These are phyloP conservation scores for Eulithis prunata DNA, from an alignment of 2,888 invertebrate genomes.

Conservation along the genomic window DNA sequence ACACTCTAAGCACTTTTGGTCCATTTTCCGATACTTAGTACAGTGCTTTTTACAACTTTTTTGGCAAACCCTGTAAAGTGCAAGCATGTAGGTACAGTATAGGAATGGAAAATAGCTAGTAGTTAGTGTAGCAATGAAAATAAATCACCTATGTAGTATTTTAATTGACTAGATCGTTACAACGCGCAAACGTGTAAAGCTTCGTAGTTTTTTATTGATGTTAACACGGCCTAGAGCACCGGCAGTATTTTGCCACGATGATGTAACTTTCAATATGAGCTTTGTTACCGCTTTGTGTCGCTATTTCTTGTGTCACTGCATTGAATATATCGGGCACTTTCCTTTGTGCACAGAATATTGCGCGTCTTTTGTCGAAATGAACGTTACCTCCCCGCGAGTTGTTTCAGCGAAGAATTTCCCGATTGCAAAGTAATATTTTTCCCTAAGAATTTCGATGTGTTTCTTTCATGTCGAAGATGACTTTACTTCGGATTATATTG, in stretches of 20 bases:
- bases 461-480: slow-evolving; percentile 81
- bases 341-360: slow-evolving; percentile 84
- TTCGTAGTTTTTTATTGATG: slow-evolving; percentile 5
- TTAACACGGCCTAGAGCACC: slow-evolving; percentile 7
- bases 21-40: no score
- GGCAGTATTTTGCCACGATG: slow-evolving; percentile 47
- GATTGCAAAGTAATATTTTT: slow-evolving; percentile 84
- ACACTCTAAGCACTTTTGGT: no score
- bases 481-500: slow-evolving; percentile 79
- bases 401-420: slow-evolving; percentile 81
- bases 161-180: neutral
- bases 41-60: no score
- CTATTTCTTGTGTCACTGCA: slow-evolving; percentile 84
- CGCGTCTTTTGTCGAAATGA: slow-evolving; percentile 83
- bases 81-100: no score
- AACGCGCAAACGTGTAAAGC: neutral
- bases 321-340: slow-evolving; percentile 83
- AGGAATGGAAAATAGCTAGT: no score
- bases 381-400: slow-evolving; percentile 81
- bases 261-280: slow-evolving; percentile 80
- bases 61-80: no score
- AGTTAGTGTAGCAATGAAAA: no score
- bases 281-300: slow-evolving; percentile 81
- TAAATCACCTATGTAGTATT: neutral
- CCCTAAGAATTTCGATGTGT: slow-evolving; percentile 82